A percentile compares a stretch with the other conserved stretches of the same genome.
Conservation (phyloP, 2,113 vertebrate genomes). For the Tylochromis polylepis region DNA sequence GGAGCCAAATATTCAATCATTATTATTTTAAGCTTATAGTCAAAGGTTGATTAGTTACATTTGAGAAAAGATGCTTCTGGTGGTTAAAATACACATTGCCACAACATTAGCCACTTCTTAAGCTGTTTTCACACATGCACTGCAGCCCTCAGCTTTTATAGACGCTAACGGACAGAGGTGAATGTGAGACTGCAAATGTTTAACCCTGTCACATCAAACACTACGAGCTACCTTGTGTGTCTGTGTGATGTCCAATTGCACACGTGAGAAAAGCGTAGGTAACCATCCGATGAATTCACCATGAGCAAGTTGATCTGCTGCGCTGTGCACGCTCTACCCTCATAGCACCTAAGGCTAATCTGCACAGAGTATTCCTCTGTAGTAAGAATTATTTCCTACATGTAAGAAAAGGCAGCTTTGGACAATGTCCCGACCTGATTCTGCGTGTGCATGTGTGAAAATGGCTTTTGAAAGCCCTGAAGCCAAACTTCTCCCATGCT, state of each 20-base stretch:
- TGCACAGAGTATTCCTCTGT: neutral
- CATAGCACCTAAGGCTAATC: neutral
- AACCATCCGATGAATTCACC: neutral
- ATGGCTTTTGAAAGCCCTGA: neutral
- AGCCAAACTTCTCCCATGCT: neutral
- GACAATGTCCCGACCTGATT: neutral
- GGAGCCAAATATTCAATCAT: neutral
- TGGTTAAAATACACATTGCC: neutral
- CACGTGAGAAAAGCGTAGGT: neutral
- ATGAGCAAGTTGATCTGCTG: neutral
- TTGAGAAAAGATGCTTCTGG: neutral
- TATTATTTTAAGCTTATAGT: neutral
- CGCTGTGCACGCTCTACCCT: neutral
- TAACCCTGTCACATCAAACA: neutral
- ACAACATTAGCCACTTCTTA: neutral
- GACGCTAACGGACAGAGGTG: neutral
- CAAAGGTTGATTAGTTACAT: neutral
- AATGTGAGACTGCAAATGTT: neutral
- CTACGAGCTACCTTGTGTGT: fast-evolving
- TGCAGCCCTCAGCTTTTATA: neutral
- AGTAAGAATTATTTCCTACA: neutral
- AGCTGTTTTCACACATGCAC: neutral
- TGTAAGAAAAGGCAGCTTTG: neutral
- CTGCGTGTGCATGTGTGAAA: neutral
- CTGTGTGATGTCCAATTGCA: neutral